These are phyloP conservation scores for Gymnopithys bicolor DNA, from an alignment of 2,797 vertebrate genomes.

Conservation along the genomic window DNA sequence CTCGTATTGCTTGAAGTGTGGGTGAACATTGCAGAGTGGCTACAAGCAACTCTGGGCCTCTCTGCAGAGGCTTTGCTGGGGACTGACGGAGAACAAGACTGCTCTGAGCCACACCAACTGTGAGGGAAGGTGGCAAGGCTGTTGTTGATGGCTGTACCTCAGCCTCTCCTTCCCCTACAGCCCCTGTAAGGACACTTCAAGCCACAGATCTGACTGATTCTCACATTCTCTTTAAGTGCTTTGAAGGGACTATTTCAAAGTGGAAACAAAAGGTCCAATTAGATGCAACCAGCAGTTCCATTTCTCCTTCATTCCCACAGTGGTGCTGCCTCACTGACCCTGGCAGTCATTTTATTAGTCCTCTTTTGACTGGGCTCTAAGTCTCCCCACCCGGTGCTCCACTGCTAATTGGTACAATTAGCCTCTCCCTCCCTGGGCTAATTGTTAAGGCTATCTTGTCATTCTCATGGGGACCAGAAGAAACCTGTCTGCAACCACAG, in stretches of 20 bases:
- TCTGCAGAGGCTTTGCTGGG: background rate
- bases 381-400: conserved; percentile 40
- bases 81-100: background rate
- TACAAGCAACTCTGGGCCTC: background rate
- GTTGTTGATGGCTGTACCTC: background rate
- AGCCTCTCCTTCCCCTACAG: background rate
- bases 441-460: conserved; percentile 15
- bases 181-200: background rate
- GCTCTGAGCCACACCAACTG: background rate
- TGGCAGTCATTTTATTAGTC: background rate
- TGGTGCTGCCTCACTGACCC: background rate
- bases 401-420: conserved; percentile 57
- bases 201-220: background rate
- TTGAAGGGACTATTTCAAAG: background rate
- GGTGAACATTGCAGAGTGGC: background rate
- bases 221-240: background rate
- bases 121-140: background rate
- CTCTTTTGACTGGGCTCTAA: background rate
- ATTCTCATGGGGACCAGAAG: background rate
- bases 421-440: conserved; percentile 30
- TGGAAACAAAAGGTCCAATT: background rate
- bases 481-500: background rate
- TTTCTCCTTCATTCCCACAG: background rate
- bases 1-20: conserved; percentile 14
- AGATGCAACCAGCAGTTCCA: background rate